phyloP scores from a whole-genome alignment of 2,797 vertebrate species.

The Leptatherina wallacei region DNA sequence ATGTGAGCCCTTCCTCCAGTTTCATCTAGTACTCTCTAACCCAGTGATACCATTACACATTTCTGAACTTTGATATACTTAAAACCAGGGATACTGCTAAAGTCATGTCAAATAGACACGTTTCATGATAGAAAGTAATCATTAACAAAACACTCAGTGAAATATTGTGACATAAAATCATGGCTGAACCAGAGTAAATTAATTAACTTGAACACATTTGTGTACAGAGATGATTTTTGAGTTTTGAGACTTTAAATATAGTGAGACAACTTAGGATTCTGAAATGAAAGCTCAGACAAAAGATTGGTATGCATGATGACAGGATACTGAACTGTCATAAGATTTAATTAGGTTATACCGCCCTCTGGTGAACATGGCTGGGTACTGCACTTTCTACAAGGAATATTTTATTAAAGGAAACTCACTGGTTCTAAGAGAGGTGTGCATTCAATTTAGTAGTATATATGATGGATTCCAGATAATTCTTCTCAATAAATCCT shows the following conservation, averaged over 20 bases:
- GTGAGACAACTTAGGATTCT: neutral
- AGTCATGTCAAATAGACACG: neutral
- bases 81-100: neutral
- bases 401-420: neutral
- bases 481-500: neutral
- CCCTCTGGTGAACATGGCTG: conserved; percentile 20
- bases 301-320: neutral
- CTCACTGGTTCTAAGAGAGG: too few relatives aligned
- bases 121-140: neutral
- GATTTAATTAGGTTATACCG: neutral
- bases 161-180: neutral
- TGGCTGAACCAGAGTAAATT: neutral
- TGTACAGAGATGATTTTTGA: neutral
- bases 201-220: neutral
- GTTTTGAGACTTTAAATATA: neutral
- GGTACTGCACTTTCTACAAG: conserved; percentile 9
- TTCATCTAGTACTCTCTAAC: neutral
- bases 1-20: neutral
- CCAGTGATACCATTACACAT: neutral
- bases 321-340: neutral
- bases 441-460: too few relatives aligned
- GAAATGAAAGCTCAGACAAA: neutral
- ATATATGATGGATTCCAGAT: neutral
- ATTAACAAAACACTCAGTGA: neutral
- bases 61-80: neutral